Percentiles rank a stretch among this genome's conserved stretches.
Conservation (phyloP, 1,140 invertebrate species). For the Drosophila ambigua region DNA sequence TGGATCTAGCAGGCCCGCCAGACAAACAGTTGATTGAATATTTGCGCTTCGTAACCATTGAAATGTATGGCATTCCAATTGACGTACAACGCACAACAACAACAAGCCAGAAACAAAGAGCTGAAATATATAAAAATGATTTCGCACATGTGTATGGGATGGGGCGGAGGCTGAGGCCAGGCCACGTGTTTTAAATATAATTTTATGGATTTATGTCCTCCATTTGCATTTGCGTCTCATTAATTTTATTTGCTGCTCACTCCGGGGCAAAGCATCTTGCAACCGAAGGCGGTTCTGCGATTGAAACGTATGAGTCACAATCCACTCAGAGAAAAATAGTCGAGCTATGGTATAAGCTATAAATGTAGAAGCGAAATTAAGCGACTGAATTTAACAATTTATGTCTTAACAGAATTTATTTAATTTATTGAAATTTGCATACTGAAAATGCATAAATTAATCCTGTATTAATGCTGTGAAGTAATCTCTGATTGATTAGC, state of each 20-base stretch:
- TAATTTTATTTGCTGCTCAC: conserved; percentile 34
- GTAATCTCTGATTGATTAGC: no score
- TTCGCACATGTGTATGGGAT: neutral
- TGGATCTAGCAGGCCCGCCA: neutral
- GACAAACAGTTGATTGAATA: conserved; percentile 54
- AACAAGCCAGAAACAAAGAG: conserved; percentile 23
- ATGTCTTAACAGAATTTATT: no score
- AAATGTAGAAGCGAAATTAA: no score
- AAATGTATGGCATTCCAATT: conserved; percentile 57
- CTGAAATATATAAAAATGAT: conserved; percentile 4
- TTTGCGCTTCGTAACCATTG: conserved; percentile 51
- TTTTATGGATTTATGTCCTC: conserved; percentile 41
- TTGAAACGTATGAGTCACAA: conserved; percentile 14
- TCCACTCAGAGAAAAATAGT: no score
- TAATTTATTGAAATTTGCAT: no score
- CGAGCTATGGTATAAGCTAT: no score
- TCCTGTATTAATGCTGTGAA: no score
- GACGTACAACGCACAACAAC: conserved; percentile 42
- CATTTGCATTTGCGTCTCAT: conserved; percentile 48
- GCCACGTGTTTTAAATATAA: conserved; percentile 51
- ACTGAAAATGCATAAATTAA: no score
- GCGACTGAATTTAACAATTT: no score
- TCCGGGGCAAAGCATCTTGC: neutral
- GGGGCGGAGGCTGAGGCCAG: conserved; percentile 17
- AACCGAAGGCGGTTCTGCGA: conserved; percentile 9